These are phyloP conservation scores for Dexiosoma caninum DNA, from an alignment of 2,888 invertebrate genomes.

Conservation along the genomic window DNA sequence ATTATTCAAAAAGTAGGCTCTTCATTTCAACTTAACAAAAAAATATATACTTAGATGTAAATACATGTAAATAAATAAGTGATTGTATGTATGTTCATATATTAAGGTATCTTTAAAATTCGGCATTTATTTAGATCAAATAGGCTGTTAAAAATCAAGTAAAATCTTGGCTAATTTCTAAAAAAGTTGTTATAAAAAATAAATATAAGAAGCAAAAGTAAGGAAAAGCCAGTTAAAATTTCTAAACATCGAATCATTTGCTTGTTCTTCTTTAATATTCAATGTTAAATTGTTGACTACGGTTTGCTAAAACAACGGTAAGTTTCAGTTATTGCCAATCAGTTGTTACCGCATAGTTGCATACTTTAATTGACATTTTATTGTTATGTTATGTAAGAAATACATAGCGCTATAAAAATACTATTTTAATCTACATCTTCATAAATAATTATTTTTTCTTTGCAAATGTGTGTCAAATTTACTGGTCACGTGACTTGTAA, in stretches of 20 bases:
- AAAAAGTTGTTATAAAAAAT: background rate
- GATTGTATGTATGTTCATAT: too few relatives aligned
- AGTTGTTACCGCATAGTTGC: too few relatives aligned
- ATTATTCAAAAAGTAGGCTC: background rate
- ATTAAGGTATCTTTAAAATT: background rate
- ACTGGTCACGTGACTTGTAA: too few relatives aligned
- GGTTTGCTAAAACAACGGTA: slow-evolving; percentile 35
- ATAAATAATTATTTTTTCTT: too few relatives aligned
- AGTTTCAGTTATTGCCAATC: background rate
- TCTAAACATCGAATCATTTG: too few relatives aligned
- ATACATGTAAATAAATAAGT: too few relatives aligned
- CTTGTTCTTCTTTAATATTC: slow-evolving; percentile 25
- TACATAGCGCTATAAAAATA: too few relatives aligned
- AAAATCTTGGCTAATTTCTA: background rate
- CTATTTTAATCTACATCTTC: too few relatives aligned
- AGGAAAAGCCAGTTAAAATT: background rate
- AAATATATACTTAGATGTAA: background rate
- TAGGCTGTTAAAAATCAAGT: slow-evolving; percentile 3
- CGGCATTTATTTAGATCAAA: slow-evolving; percentile 42
- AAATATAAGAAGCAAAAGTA: background rate
- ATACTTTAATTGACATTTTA: too few relatives aligned
- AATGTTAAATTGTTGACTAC: slow-evolving; percentile 38
- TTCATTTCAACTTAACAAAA: background rate
- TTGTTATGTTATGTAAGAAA: too few relatives aligned
- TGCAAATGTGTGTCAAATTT: too few relatives aligned